phyloP scores from a whole-genome alignment of 1,140 invertebrate genomes.

The Apis cerana region DNA sequence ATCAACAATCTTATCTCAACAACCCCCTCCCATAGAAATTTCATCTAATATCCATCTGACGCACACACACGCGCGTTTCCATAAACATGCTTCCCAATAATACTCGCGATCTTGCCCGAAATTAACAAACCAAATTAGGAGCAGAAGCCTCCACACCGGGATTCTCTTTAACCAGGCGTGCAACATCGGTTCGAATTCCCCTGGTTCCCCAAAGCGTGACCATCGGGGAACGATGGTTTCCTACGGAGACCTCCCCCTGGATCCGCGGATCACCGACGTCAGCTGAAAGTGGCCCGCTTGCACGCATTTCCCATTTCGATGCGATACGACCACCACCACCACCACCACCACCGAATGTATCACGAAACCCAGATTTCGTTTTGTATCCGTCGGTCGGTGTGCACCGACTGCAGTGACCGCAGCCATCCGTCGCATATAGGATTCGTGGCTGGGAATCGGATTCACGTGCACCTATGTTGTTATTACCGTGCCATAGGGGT shows the following conservation, averaged over 20 bases:
- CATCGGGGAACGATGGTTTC: no score
- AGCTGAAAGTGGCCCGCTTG: conserved; percentile 27
- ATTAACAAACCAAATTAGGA: conserved; percentile 21
- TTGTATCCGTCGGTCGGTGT: conserved; percentile 30
- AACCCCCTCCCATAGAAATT: not conserved
- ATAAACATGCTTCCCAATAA: not conserved
- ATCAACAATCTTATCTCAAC: not conserved
- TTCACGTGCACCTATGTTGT: conserved; percentile 78
- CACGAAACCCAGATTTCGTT: conserved; percentile 56
- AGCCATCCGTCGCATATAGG: conserved; percentile 73
- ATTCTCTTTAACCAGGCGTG: not conserved
- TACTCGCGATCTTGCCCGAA: no score
- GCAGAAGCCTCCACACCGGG: not conserved
- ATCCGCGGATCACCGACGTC: not conserved
- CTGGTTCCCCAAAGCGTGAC: not conserved
- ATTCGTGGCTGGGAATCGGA: conserved; percentile 72
- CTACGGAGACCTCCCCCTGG: no score
- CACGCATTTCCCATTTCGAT: conserved; percentile 41
- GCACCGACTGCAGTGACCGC: conserved; percentile 63
- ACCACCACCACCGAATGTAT: conserved; percentile 2
- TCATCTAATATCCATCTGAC: not conserved
- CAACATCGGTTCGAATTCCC: not conserved
- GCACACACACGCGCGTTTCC: not conserved
- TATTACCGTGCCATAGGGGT: conserved; percentile 79
- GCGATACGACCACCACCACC: not conserved